Evolutionary conservation across 2,113 vertebrate species (phyloP).

Genomic region (Neotragus pygmaeus): DNA sequence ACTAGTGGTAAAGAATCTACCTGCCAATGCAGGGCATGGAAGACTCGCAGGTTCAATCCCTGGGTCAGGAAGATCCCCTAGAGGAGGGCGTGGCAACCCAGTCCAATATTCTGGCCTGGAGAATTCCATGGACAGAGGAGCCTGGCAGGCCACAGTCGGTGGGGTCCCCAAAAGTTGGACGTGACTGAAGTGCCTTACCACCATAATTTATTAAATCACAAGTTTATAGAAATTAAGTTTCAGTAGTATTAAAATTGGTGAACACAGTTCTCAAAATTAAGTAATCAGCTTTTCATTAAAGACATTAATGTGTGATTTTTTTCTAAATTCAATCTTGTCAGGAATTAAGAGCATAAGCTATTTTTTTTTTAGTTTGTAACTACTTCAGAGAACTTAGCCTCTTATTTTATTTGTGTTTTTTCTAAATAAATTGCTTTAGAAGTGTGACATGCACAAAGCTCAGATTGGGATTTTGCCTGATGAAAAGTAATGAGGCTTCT

Average conservation of each 20-base stretch:
- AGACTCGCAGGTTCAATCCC: fast-evolving
- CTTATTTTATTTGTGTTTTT: not conserved
- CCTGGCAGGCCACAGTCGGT: fast-evolving
- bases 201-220: not conserved
- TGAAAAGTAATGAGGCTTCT: not conserved
- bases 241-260: not conserved
- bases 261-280: not conserved
- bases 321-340: not conserved
- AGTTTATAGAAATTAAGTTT: not conserved
- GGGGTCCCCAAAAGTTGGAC: not conserved
- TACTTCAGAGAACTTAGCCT: not conserved
- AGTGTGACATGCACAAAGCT: not conserved
- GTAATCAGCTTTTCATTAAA: not conserved
- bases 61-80: not conserved
- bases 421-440: not conserved
- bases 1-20: not conserved
- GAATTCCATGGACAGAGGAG: not conserved
- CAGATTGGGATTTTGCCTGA: not conserved
- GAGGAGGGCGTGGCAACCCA: fast-evolving
- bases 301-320: not conserved
- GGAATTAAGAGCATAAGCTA: not conserved
- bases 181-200: not conserved
- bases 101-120: not conserved
- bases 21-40: not conserved
- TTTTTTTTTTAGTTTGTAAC: not conserved